Conservation (phyloP, 2,888 invertebrate species). For the Epinotia bilunana region DNA sequence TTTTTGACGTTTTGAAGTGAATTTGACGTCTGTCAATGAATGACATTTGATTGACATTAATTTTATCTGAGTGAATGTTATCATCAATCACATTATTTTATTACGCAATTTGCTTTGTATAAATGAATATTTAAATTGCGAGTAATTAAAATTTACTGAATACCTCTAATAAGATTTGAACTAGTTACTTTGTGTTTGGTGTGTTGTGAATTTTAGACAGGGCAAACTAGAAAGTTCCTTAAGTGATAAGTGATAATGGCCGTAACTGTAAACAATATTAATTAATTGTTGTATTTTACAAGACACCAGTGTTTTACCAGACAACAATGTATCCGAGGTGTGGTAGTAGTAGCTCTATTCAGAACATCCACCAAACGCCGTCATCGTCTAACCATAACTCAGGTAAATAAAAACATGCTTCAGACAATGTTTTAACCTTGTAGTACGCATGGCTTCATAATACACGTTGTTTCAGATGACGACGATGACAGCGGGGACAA, state of each 20-base stretch:
- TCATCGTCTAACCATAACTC: slow-evolving; percentile 92
- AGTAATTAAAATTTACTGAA: not conserved
- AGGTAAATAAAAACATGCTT: slow-evolving; percentile 74
- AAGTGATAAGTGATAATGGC: slow-evolving; percentile 35
- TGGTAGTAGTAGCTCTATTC: slow-evolving; percentile 91
- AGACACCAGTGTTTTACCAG: slow-evolving; percentile 1
- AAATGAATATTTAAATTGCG: slow-evolving; percentile 9
- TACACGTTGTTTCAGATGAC: slow-evolving; percentile 74
- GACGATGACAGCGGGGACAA: slow-evolving; percentile 87
- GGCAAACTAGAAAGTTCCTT: slow-evolving; percentile 9
- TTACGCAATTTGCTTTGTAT: slow-evolving; percentile 34
- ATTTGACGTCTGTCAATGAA: slow-evolving; percentile 2
- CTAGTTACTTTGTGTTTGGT: not conserved
- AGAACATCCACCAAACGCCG: slow-evolving; percentile 89
- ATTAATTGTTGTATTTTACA: slow-evolving; percentile 12
- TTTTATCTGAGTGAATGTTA: not conserved
- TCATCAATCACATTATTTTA: slow-evolving; percentile 26
- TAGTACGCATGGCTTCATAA: slow-evolving; percentile 31
- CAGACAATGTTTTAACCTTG: slow-evolving; percentile 19
- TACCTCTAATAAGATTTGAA: not conserved
- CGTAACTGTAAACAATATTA: slow-evolving; percentile 36
- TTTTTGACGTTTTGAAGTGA: not conserved
- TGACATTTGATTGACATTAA: slow-evolving; percentile 1
- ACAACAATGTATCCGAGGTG: slow-evolving; percentile 87
- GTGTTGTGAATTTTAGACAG: not conserved